Percentiles rank a stretch among this genome's conserved stretches.
phyloP scores from a whole-genome alignment of 2,113 vertebrate genomes.

The Pipra filicauda region DNA sequence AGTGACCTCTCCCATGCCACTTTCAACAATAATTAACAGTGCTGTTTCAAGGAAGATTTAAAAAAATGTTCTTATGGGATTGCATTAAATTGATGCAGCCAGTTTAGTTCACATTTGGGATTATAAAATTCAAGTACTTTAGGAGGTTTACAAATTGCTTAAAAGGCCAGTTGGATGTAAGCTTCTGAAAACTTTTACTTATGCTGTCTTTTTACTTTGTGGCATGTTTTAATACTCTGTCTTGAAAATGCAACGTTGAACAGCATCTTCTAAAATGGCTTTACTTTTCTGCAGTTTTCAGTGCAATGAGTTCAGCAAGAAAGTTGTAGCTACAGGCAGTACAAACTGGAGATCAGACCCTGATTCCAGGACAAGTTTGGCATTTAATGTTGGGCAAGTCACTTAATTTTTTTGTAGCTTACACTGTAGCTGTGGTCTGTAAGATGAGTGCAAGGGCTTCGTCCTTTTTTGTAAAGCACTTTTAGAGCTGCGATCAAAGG shows the following conservation, averaged over 20 bases:
- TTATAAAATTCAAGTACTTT: background rate
- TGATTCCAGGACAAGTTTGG: background rate
- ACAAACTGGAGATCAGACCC: background rate
- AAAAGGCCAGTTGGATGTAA: background rate
- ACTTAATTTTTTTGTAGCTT: background rate
- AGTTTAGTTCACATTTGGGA: background rate
- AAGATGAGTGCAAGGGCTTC: background rate
- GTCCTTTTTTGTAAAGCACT: background rate
- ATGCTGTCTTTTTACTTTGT: background rate
- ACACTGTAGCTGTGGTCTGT: background rate
- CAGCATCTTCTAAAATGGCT: background rate
- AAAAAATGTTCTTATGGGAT: background rate
- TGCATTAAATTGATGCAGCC: background rate
- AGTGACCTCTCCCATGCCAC: slow-evolving; percentile 44
- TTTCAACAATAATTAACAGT: slow-evolving; percentile 54
- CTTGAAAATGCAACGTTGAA: background rate
- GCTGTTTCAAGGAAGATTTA: background rate
- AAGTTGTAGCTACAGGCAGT: background rate
- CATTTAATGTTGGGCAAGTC: background rate
- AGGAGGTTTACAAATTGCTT: background rate
- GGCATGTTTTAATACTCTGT: background rate
- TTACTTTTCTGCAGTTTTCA: background rate
- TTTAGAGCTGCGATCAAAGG: background rate
- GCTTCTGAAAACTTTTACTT: background rate
- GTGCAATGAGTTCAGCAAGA: background rate